Evolutionary conservation across 2,113 vertebrate genomes (phyloP).

Genomic region (Loxodonta africana): DNA sequence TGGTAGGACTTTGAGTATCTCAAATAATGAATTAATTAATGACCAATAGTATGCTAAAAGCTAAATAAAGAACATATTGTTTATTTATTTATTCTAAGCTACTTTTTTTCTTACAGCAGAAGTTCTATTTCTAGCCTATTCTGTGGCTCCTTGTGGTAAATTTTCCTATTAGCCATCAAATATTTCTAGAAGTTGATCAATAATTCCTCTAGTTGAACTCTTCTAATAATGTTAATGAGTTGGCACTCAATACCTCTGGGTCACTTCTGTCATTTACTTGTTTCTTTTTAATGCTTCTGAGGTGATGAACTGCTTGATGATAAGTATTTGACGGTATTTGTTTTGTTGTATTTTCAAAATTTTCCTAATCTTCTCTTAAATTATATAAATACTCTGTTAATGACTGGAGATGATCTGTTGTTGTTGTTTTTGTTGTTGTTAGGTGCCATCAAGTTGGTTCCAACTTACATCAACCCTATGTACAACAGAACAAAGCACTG

Average conservation of each 20-base stretch:
- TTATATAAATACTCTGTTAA: too few species aligned
- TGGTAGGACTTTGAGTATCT: not conserved
- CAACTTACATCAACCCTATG: too few species aligned
- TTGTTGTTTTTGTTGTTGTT: too few species aligned
- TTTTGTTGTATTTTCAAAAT: too few species aligned
- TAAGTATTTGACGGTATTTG: too few species aligned
- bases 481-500: too few species aligned
- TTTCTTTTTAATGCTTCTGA: too few species aligned
- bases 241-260: not conserved
- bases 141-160: not conserved
- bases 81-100: not conserved
- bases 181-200: not conserved
- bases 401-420: too few species aligned
- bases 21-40: not conserved
- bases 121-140: not conserved
- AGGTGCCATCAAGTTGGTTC: too few species aligned
- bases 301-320: too few species aligned
- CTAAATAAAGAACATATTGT: not conserved
- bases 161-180: constrained; percentile 27
- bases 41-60: not conserved
- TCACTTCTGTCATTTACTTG: too few species aligned
- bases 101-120: not conserved
- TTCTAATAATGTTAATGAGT: constrained; percentile 12
- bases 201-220: not conserved
- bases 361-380: too few species aligned